Percentiles rank a stretch among this genome's conserved stretches.
These are phyloP conservation scores for Phortica variegata DNA, from an alignment of 1,140 invertebrate genomes.

Conservation along the genomic window DNA sequence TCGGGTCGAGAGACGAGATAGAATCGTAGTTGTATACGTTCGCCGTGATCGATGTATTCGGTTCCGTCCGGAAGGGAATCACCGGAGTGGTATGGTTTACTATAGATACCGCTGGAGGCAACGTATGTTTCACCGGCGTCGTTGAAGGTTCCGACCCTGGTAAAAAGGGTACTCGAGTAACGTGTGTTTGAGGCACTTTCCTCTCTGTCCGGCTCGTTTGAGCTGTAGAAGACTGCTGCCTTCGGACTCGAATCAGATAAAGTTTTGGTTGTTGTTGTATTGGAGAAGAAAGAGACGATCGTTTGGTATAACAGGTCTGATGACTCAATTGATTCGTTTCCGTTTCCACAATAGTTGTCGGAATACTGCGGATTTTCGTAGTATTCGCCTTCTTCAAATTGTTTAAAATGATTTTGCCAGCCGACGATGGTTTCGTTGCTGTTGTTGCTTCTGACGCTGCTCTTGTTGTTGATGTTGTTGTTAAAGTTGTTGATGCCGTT, in stretches of 20 bases:
- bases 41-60: conserved; percentile 13
- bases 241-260: too few species aligned
- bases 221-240: too few species aligned
- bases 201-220: conserved; percentile 27
- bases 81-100: conserved; percentile 35
- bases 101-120: conserved; percentile 30
- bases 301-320: too few species aligned
- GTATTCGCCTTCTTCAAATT: too few species aligned
- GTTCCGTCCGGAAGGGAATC: conserved; percentile 36
- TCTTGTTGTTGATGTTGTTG: conserved; percentile 19
- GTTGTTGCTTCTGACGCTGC: conserved; percentile 7
- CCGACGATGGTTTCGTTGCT: not conserved
- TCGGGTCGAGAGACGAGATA: too few species aligned
- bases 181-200: conserved; percentile 41
- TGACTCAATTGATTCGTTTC: too few species aligned
- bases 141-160: conserved; percentile 43
- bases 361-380: too few species aligned
- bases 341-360: too few species aligned
- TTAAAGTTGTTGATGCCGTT: conserved; percentile 18
- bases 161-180: conserved; percentile 55
- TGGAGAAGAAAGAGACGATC: too few species aligned
- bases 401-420: conserved; percentile 8
- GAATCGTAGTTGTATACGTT: conserved; percentile 20
- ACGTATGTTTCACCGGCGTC: conserved; percentile 36
- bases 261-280: not conserved